Percentiles rank a stretch among this genome's conserved stretches.
Evolutionary conservation across 2,888 invertebrate genomes (phyloP).

Genomic region (Rhagophthalmus giganteus): DNA sequence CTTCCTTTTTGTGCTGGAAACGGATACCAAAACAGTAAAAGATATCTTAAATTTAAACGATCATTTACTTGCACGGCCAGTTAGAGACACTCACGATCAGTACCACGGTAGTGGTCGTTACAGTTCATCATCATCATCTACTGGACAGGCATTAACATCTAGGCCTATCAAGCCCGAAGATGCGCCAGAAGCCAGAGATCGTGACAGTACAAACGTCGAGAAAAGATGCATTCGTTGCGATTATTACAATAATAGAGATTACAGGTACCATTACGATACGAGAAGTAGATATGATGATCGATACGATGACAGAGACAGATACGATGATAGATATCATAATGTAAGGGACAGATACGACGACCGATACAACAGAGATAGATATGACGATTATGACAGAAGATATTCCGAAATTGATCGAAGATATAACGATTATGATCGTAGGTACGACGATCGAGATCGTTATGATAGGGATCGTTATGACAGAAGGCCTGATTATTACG

Average conservation of each 20-base stretch:
- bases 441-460: slow-evolving; percentile 46
- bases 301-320: slow-evolving; percentile 46
- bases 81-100: slow-evolving; percentile 36
- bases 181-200: slow-evolving; percentile 38
- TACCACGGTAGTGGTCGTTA: slow-evolving; percentile 37
- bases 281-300: slow-evolving; percentile 39
- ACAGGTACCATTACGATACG: slow-evolving; percentile 27
- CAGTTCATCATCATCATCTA: slow-evolving; percentile 23
- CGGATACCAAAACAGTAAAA: slow-evolving; percentile 24
- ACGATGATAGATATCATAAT: slow-evolving; percentile 49
- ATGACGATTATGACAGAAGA: slow-evolving; percentile 34
- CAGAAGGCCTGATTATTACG: slow-evolving; percentile 41
- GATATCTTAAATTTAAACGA: slow-evolving; percentile 35
- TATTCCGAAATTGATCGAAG: slow-evolving; percentile 22
- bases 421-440: slow-evolving; percentile 20
- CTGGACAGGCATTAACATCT: slow-evolving; percentile 9
- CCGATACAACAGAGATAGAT: slow-evolving; percentile 41
- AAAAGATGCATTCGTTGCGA: slow-evolving; percentile 42
- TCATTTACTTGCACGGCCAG: slow-evolving; percentile 22
- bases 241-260: slow-evolving; percentile 20
- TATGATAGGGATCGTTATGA: slow-evolving; percentile 52
- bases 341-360: slow-evolving; percentile 52
- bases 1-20: slow-evolving; percentile 5
- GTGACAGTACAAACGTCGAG: slow-evolving; percentile 33
- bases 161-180: slow-evolving; percentile 42